These are phyloP conservation scores for Lasius platythorax DNA, from an alignment of 2,888 invertebrate genomes.

Conservation along the genomic window DNA sequence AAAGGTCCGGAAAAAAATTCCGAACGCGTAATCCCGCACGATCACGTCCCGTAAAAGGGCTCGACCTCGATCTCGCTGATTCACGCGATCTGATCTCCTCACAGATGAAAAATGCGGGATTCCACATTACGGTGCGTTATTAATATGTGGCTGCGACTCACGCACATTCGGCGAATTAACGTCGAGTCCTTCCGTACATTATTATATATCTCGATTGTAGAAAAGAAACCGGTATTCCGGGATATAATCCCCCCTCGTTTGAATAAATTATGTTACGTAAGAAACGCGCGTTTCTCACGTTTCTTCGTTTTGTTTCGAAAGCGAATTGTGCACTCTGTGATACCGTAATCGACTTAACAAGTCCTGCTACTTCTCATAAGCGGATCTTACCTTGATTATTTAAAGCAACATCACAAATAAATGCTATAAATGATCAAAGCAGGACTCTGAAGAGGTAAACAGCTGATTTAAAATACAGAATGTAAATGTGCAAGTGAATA, in stretches of 20 bases:
- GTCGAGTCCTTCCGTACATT: neutral
- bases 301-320: neutral
- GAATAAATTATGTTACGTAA: constrained; percentile 52
- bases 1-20: constrained; percentile 68
- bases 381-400: neutral
- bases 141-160: neutral
- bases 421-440: neutral
- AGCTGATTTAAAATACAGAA: neutral
- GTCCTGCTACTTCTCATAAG: neutral
- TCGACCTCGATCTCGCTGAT: constrained; percentile 54
- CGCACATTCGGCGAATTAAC: neutral
- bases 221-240: constrained; percentile 43
- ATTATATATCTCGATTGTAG: neutral
- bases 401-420: neutral
- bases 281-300: neutral
- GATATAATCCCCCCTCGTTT: constrained; percentile 30
- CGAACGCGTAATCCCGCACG: constrained; percentile 60
- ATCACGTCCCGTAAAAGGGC: constrained; percentile 60
- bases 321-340: neutral
- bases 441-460: neutral
- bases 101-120: constrained; percentile 42
- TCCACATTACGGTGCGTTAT: neutral
- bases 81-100: constrained; percentile 51
- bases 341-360: constrained; percentile 7
- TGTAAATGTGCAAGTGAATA: neutral